Evolutionary conservation across 2,113 vertebrate genomes (phyloP).

Genomic region (Romanogobio albipinnatus): DNA sequence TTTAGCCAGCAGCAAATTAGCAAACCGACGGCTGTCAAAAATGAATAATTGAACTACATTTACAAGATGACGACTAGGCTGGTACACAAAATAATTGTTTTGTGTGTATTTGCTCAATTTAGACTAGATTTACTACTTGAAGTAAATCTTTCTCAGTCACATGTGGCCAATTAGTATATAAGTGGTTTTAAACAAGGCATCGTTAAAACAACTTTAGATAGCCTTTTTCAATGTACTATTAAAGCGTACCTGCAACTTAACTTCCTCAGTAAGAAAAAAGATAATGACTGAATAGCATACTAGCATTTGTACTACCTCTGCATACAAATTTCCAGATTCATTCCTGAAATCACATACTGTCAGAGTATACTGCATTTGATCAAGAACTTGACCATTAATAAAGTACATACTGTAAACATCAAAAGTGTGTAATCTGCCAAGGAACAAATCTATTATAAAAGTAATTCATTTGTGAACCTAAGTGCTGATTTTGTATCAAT

Average conservation of each 20-base stretch:
- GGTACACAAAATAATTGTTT: background rate
- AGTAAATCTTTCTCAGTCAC: background rate
- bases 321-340: background rate
- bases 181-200: background rate
- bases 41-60: slow-evolving; percentile 15
- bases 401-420: background rate
- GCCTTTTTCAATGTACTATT: background rate
- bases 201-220: background rate
- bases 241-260: background rate
- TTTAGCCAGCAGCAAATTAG: slow-evolving; percentile 64
- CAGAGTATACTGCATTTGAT: background rate
- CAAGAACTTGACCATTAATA: background rate
- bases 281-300: background rate
- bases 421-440: background rate
- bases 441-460: background rate
- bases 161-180: background rate
- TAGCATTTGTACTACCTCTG: background rate
- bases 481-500: background rate
- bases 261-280: background rate
- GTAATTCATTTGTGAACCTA: background rate
- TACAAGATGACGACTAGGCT: background rate
- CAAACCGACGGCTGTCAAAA: slow-evolving; percentile 20
- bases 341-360: background rate
- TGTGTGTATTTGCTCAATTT: background rate
- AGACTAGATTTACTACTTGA: background rate